phyloP scores from a whole-genome alignment of 2,797 vertebrate species.

The Leucoraja ocellata region DNA sequence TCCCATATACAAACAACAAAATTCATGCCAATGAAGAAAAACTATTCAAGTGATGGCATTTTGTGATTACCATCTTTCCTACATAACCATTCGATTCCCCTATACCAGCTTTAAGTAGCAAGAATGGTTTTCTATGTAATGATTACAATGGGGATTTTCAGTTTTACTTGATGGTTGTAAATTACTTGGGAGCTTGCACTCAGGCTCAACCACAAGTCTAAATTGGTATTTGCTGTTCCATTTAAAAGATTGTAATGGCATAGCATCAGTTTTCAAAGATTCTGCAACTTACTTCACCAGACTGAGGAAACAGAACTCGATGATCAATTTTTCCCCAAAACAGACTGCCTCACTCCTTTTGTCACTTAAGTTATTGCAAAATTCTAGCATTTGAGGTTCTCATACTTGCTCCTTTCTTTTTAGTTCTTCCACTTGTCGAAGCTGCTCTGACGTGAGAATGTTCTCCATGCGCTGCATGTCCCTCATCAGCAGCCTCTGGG shows the following conservation, averaged over 20 bases:
- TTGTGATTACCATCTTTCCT: background rate
- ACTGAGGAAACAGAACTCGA: background rate
- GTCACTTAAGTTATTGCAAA: background rate
- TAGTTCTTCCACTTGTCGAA: conserved; percentile 91
- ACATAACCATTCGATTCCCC: background rate
- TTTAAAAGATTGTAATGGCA: background rate
- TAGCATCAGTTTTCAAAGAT: background rate
- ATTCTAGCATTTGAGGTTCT: background rate
- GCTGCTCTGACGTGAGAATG: conserved; percentile 89
- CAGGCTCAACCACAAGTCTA: background rate
- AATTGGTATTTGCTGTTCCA: background rate
- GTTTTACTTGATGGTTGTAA: background rate
- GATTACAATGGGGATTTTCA: background rate
- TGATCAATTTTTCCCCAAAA: background rate
- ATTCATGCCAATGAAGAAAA: background rate
- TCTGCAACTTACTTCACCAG: background rate
- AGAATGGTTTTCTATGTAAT: background rate
- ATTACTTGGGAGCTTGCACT: background rate
- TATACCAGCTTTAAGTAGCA: background rate
- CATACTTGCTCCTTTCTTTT: conserved; percentile 91
- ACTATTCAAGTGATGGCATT: background rate
- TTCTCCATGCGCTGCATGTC: conserved; percentile 95
- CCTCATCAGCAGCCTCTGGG: conserved; percentile 88
- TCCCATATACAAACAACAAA: background rate
- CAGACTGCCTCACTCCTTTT: background rate